Percentiles rank a stretch among this genome's conserved stretches.
These are phyloP conservation scores for Zele albiditarsus DNA, from an alignment of 2,888 invertebrate species.

Conservation along the genomic window DNA sequence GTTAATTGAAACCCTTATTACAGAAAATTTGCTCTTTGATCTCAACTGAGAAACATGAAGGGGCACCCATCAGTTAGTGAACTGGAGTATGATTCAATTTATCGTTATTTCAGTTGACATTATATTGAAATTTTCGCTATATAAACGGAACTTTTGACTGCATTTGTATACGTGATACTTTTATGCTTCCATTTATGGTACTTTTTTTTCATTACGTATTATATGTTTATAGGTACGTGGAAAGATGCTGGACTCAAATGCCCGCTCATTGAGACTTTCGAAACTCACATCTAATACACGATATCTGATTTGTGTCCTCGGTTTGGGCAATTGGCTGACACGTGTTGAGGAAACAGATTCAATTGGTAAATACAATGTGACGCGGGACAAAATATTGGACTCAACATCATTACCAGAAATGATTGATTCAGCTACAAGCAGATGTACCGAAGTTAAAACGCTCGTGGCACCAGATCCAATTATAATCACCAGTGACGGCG, in stretches of 20 bases:
- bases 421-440: conserved; percentile 82
- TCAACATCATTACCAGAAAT: conserved; percentile 76
- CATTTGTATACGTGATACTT: too few relatives aligned
- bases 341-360: conserved; percentile 68
- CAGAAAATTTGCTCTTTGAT: too few relatives aligned
- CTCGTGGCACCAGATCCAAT: conserved; percentile 79
- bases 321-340: conserved; percentile 84
- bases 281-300: conserved; percentile 85
- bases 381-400: conserved; percentile 74
- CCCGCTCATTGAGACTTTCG: conserved; percentile 83
- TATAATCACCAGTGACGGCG: conserved; percentile 71
- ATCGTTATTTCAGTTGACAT: too few relatives aligned
- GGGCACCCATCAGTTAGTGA: too few relatives aligned
- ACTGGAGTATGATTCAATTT: too few relatives aligned
- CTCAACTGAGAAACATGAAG: too few relatives aligned
- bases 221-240: conserved; percentile 80
- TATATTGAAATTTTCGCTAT: too few relatives aligned
- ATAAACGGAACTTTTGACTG: too few relatives aligned
- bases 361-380: conserved; percentile 60
- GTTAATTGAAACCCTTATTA: too few relatives aligned
- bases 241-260: conserved; percentile 82
- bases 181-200: neutral
- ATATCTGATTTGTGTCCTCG: conserved; percentile 90
- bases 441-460: conserved; percentile 85
- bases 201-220: too few relatives aligned